Percentiles rank a stretch among this genome's conserved stretches.
Evolutionary conservation across 1,140 invertebrate genomes (phyloP).

Genomic region (Homalodisca vitripennis): DNA sequence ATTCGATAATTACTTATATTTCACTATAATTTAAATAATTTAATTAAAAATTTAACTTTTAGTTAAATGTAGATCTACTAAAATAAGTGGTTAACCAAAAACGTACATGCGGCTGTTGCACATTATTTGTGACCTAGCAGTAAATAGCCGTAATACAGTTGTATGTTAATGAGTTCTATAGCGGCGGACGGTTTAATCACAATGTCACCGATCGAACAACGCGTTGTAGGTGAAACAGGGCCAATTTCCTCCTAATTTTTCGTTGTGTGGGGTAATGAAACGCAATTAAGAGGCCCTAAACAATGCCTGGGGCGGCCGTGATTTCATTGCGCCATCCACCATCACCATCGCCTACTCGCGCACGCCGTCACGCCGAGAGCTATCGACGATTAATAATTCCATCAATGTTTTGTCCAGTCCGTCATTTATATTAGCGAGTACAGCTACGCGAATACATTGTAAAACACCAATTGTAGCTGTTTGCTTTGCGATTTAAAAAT

Average conservation of each 20-base stretch:
- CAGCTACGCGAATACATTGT: neutral
- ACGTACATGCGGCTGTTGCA: no score
- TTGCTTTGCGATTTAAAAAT: conserved; percentile 12
- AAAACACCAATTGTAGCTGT: conserved; percentile 9
- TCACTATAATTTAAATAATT: no score
- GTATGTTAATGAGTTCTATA: no score
- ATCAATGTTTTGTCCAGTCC: neutral
- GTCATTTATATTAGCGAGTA: conserved; percentile 15
- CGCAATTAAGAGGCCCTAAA: neutral
- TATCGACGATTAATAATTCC: conserved; percentile 7
- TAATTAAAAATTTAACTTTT: no score
- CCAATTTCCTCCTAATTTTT: neutral
- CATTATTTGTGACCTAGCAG: no score
- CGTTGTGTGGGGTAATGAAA: neutral
- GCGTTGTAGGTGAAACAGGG: no score
- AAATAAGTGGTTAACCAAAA: no score
- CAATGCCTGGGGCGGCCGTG: neutral
- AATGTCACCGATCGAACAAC: no score
- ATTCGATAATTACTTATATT: no score
- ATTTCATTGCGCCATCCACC: neutral
- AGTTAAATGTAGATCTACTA: no score
- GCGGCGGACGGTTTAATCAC: no score
- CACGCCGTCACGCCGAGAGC: neutral
- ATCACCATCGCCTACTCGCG: neutral
- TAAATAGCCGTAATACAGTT: no score